Percentiles rank a stretch among this genome's conserved stretches.
Evolutionary conservation across 2,888 invertebrate species (phyloP).

Genomic region (Macropis europaea): DNA sequence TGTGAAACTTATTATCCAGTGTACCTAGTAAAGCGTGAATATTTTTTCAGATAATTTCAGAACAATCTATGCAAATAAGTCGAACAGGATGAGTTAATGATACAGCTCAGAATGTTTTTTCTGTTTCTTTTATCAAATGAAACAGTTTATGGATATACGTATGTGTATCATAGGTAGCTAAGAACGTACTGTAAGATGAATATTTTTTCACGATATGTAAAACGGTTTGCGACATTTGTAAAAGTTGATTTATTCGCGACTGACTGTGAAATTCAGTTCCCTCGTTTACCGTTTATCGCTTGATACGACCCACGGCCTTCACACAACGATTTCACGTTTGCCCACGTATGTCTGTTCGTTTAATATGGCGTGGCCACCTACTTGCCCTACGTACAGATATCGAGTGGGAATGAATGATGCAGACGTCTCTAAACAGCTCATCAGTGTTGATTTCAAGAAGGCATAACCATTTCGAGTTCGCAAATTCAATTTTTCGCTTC

Average conservation of each 20-base stretch:
- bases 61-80: too few relatives aligned
- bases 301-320: constrained; percentile 30
- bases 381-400: background rate
- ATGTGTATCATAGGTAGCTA: background rate
- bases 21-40: too few relatives aligned
- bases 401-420: background rate
- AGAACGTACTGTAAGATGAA: background rate
- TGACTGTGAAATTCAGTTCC: constrained; percentile 19
- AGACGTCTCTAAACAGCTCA: background rate
- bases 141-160: background rate
- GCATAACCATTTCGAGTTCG: too few relatives aligned
- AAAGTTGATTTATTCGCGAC: constrained; percentile 6
- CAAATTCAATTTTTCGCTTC: constrained; percentile 16
- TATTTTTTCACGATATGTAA: background rate
- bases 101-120: background rate
- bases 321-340: constrained; percentile 66
- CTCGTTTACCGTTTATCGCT: constrained; percentile 23
- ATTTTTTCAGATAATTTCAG: background rate
- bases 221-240: background rate
- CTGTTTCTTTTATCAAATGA: background rate
- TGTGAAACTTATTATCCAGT: too few relatives aligned
- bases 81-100: background rate
- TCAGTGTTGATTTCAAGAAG: too few relatives aligned
- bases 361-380: constrained; percentile 40
- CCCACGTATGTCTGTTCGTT: constrained; percentile 59